Evolutionary conservation across 2,113 vertebrate genomes (phyloP).

Genomic region (Scortum barcoo): DNA sequence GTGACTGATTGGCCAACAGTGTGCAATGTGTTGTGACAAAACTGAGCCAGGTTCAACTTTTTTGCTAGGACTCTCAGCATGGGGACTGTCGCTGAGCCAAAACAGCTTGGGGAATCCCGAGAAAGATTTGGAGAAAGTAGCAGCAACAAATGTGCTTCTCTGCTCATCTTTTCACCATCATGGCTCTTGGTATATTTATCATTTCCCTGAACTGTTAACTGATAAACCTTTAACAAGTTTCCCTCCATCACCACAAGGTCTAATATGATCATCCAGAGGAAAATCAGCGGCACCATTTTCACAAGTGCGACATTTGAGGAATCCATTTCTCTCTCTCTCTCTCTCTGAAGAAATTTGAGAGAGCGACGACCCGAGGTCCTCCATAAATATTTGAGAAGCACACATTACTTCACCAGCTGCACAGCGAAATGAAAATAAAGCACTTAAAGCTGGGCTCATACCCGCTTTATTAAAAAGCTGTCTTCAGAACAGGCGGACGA

Average conservation of each 20-base stretch:
- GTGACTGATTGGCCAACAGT: no score
- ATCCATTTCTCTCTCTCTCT: slow-evolving; percentile 15
- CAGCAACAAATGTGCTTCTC: neutral
- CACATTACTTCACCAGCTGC: slow-evolving; percentile 60
- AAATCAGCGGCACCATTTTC: slow-evolving; percentile 4
- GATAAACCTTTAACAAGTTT: neutral
- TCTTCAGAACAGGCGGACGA: slow-evolving; percentile 42
- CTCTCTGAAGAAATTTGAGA: slow-evolving; percentile 21
- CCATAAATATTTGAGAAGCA: slow-evolving; percentile 80
- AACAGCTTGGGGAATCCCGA: neutral
- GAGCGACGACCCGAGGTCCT: slow-evolving; percentile 28
- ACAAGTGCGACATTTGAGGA: slow-evolving; percentile 29
- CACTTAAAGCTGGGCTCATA: slow-evolving; percentile 66
- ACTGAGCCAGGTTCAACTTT: no score
- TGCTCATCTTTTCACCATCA: neutral
- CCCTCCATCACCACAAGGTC: neutral
- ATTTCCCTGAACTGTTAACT: neutral
- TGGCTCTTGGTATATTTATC: neutral
- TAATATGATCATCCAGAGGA: slow-evolving; percentile 1
- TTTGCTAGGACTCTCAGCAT: no score
- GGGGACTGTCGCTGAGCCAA: no score
- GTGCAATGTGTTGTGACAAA: no score
- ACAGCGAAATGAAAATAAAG: slow-evolving; percentile 73
- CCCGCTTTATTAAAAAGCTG: slow-evolving; percentile 75
- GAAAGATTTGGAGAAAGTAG: neutral